Evolutionary conservation across 2,888 invertebrate species (phyloP), one percentile per base, ranked within the genome.

Genomic region (Ichneumoninae sp.): DNA sequence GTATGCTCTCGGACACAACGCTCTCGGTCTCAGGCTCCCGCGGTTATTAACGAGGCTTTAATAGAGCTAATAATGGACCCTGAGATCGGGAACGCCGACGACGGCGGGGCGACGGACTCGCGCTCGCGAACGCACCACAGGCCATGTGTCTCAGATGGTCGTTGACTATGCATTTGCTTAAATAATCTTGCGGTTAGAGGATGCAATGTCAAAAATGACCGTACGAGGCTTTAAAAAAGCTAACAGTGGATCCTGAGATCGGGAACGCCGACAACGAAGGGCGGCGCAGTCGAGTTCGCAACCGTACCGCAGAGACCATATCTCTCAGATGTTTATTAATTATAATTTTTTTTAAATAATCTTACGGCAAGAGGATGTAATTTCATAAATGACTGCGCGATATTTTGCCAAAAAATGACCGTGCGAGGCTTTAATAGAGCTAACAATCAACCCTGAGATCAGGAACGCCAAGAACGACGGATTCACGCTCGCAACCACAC

Each of bases 61-160:
- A 85, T 82, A 71, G 78, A 79, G 71, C 82, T 85, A 85, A 85
- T 82, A 83, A 85, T 80, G 85, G 82, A 82, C 79, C 79, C 79
- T 71, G 79, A 82, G 82, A 85, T 79, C 78, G 78, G 78, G 57
- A 75, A 54, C 68, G 70, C 40, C 30, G 70, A 65, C 75, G 85
- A 82, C 22, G 82, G 26, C 57, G 40, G 50, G 40, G 47, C 81
- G 66, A 85, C 57, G 19, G 65, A 71, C 79, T 79, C 71, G 70
- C 40, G 65, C 63, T 52, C 63, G 8, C 60, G 40, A 13, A 33
- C 52, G 52, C 10, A 69, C 44, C 16, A 30, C 44, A 44, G 3
- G 44, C 44, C 36, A 1, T 8, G 6, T 8, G 0, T 36, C 36
- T 36, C 36, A 8, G 44, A 44, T 2, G 3, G 13, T 13, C 13